Evolutionary conservation across 2,113 vertebrate species (phyloP).

Genomic region (Chionis minor): DNA sequence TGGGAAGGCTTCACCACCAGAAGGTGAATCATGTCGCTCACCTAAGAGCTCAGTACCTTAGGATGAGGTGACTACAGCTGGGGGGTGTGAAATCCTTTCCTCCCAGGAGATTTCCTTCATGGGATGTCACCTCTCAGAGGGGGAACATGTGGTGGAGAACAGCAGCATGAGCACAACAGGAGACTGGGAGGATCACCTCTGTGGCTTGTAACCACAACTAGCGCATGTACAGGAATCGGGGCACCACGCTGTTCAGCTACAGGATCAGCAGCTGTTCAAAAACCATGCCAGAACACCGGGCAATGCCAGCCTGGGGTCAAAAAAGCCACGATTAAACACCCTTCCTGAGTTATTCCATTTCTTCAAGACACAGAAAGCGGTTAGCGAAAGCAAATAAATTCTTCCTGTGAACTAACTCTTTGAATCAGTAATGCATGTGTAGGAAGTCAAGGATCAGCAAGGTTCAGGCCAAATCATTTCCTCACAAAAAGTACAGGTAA

Average conservation of each 20-base stretch:
- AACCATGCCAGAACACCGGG: background rate
- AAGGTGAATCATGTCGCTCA: rapidly evolving
- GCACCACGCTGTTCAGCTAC: rapidly evolving
- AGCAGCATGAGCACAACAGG: background rate
- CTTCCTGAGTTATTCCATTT: background rate
- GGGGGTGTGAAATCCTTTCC: background rate
- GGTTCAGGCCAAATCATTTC: background rate
- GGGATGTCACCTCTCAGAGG: background rate
- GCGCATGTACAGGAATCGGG: rapidly evolving
- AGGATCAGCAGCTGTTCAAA: background rate
- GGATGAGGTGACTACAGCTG: rapidly evolving
- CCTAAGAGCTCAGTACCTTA: background rate
- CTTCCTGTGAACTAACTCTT: background rate
- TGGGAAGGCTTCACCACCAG: background rate
- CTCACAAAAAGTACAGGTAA: background rate
- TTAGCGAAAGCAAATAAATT: background rate
- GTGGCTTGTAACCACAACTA: background rate
- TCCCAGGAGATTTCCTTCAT: background rate
- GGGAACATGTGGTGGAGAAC: background rate
- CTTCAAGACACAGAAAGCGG: background rate
- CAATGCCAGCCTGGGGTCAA: background rate
- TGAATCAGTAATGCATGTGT: background rate
- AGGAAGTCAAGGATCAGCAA: background rate
- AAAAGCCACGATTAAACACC: background rate
- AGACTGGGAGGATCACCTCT: rapidly evolving